Base-by-base conservation (phyloP, 2,797 vertebrate genomes). In the Smutsia temminckii region DNA sequence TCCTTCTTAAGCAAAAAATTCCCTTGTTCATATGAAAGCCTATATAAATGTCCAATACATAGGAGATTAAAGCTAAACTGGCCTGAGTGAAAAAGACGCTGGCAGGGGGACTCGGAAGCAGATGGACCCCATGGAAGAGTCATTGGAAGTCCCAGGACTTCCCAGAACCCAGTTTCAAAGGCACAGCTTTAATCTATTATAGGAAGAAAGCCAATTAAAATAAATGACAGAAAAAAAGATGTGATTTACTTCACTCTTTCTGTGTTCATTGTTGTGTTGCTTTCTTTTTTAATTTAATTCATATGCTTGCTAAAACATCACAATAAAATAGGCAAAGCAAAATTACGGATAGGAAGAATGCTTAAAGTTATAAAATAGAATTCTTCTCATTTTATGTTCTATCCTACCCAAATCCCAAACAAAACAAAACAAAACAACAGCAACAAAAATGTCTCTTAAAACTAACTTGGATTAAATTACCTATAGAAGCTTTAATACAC, bases 341-440 rank as follows among this genome's bases (percentile, higher is more conserved):
- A 40, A 61, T 46, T 90, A 84, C 20, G 21, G 17, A 66, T 18
- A 63, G 10, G 3, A 93, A 93, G 17, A 85, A 90, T 71, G 16
- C 27, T 72, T 91, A 77, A 77, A 68, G 5, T 85, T 81, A 8
- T 59, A 94, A 81, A 85, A 10, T 46, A 93, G 18, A 95, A 92
- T 83, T 77, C 11, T 78, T 53, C 57, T 72, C 27, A 93, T 59
- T 83, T 78, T 75, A 46, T 27, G 61, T 71, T 93, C 34, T 53
- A 5, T 78, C 37, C 29, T 86, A 69, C 14, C 5, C 71, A 69
- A 85, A 85, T 51, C 81, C 64, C 49, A 81, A 77, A 85, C 55
- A 81, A 77, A 85, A 17, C 21, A 83, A 71, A 53, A n/a, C 25
- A 77, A 72, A 83, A 59, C 37, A 10, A 34, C 23, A 80, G 57